phyloP scores from a whole-genome alignment of 2,797 vertebrate species.

The Danio jaintianensis region DNA sequence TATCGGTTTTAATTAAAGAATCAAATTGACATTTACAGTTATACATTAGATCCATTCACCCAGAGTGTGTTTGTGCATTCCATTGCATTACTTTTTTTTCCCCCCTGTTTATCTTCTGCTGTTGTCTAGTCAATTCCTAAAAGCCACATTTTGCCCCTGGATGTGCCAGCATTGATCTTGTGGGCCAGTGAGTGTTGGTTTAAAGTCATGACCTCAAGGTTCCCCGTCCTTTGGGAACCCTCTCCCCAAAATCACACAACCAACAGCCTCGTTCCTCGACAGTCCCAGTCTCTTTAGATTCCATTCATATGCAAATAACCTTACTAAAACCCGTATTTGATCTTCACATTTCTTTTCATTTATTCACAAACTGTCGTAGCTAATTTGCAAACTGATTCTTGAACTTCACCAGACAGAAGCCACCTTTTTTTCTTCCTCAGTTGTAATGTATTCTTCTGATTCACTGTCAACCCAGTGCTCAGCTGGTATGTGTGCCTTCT shows the following conservation, averaged over 20 bases:
- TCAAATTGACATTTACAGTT: no score
- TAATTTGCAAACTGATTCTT: conserved; percentile 27
- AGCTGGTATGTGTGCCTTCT: neutral
- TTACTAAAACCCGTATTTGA: conserved; percentile 53
- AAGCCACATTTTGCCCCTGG: neutral
- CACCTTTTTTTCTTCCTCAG: neutral
- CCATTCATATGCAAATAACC: conserved; percentile 60
- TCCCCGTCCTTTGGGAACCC: conserved; percentile 44
- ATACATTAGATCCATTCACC: neutral
- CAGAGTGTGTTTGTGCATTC: no score
- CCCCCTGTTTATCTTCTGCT: no score
- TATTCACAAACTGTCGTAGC: conserved; percentile 23
- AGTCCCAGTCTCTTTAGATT: conserved; percentile 54
- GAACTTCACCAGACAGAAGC: conserved; percentile 19
- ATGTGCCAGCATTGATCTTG: neutral
- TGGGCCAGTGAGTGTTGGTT: conserved; percentile 4
- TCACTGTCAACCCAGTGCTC: neutral
- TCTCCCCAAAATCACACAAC: conserved; percentile 43
- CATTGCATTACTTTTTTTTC: no score
- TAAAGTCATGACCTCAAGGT: conserved; percentile 15
- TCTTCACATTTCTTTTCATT: conserved; percentile 46
- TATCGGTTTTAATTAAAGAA: no score
- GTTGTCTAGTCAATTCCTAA: neutral
- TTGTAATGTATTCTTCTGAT: conserved; percentile 16
- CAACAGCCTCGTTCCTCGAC: conserved; percentile 35